Conservation (phyloP, 2,797 vertebrate species). For the Acanthurus leucopareius region DNA sequence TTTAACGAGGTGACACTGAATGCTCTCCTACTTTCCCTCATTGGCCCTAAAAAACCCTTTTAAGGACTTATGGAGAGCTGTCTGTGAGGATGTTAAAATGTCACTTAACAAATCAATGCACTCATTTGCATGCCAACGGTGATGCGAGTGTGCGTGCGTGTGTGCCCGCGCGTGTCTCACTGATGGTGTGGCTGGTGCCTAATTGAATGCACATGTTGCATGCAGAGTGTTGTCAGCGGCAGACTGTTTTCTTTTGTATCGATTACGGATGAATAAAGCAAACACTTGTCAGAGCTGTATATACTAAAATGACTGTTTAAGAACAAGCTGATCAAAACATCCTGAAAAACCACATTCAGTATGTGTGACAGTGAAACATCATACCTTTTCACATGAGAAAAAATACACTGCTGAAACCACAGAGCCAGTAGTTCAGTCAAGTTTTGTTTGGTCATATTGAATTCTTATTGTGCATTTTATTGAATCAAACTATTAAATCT, state of each 20-base stretch:
- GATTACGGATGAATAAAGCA: conserved; percentile 81
- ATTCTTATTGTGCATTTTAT: conserved; percentile 38
- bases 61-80: conserved; percentile 83
- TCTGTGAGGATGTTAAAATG: conserved; percentile 82
- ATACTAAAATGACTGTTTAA: conserved; percentile 54
- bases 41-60: conserved; percentile 83
- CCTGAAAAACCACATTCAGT: conserved; percentile 54
- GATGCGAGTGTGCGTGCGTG: conserved; percentile 11
- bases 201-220: conserved; percentile 73
- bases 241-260: conserved; percentile 73
- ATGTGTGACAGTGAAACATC: conserved; percentile 42
- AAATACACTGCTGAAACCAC: conserved; percentile 8
- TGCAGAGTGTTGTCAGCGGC: conserved; percentile 59
- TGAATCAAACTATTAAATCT: conserved; percentile 1
- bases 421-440: conserved; percentile 28
- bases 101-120: conserved; percentile 85
- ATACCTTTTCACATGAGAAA: conserved; percentile 23
- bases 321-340: conserved; percentile 68
- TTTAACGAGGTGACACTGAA: conserved; percentile 82
- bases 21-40: conserved; percentile 75
- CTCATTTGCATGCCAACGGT: conserved; percentile 81
- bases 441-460: conserved; percentile 21
- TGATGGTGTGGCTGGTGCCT: conserved; percentile 44
- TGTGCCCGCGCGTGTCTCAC: conserved; percentile 19
- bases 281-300: conserved; percentile 75